Evolutionary conservation across 2,797 vertebrate species (phyloP).

Genomic region (Gallirallus australis): DNA sequence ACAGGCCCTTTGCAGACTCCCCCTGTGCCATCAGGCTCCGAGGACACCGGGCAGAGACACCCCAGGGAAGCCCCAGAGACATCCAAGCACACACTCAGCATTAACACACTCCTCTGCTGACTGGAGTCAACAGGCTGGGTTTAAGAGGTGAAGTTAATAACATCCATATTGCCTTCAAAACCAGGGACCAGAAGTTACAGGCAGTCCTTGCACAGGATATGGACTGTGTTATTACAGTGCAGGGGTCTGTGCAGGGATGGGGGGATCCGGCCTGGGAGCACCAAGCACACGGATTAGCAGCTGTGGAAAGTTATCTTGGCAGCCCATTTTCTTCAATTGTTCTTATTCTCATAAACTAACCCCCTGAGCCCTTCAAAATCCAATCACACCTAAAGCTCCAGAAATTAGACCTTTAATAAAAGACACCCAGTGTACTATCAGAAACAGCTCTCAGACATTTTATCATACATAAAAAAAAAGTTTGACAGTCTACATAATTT

Average conservation of each 20-base stretch:
- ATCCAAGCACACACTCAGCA: not conserved
- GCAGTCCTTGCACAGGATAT: rapidly evolving
- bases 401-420: not conserved
- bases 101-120: rapidly evolving
- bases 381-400: not conserved
- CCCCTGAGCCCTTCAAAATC: not conserved
- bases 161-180: rapidly evolving
- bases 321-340: not conserved
- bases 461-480: not conserved
- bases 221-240: not conserved
- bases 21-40: rapidly evolving
- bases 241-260: not conserved
- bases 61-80: rapidly evolving
- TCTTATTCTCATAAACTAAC: not conserved
- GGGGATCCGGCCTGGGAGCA: not conserved
- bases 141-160: not conserved
- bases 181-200: not conserved
- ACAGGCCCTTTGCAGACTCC: not conserved
- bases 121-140: rapidly evolving
- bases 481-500: not conserved
- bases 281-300: rapidly evolving
- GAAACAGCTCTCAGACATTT: not conserved
- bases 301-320: not conserved
- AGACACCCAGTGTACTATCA: not conserved
- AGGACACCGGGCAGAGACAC: not conserved